A percentile compares a stretch with the other conserved stretches of the same genome.
These are phyloP conservation scores for Phragmatobia fuliginosa DNA, from an alignment of 2,888 invertebrate species.

Conservation along the genomic window DNA sequence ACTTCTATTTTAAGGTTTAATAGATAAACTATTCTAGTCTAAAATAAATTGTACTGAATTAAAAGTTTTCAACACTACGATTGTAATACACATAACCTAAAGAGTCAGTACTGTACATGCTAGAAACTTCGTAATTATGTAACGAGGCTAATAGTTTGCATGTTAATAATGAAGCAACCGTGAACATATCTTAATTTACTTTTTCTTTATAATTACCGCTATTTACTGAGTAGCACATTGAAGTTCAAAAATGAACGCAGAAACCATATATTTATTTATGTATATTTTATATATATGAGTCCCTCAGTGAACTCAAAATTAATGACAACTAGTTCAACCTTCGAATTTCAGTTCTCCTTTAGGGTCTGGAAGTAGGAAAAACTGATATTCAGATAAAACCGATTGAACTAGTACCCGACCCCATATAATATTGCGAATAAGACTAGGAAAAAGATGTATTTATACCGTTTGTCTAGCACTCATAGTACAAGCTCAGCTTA, in stretches of 20 bases:
- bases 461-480: too few relatives aligned
- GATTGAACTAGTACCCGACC: too few relatives aligned
- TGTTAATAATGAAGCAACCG: background rate
- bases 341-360: too few relatives aligned
- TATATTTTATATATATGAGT: background rate
- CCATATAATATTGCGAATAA: too few relatives aligned
- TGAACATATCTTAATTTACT: slow-evolving; percentile 3
- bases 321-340: too few relatives aligned
- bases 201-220: background rate
- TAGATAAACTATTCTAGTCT: background rate
- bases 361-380: too few relatives aligned
- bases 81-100: background rate
- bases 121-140: slow-evolving; percentile 10
- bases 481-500: too few relatives aligned
- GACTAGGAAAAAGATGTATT: too few relatives aligned
- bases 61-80: background rate
- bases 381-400: too few relatives aligned
- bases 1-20: too few relatives aligned
- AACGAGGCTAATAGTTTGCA: background rate
- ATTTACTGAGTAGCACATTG: background rate
- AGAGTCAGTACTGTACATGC: background rate
- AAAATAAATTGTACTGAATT: background rate
- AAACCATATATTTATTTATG: background rate
- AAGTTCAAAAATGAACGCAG: background rate
- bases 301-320: too few relatives aligned